These are phyloP conservation scores for Cryptotis parvus DNA, from an alignment of 2,113 vertebrate genomes.

Conservation along the genomic window DNA sequence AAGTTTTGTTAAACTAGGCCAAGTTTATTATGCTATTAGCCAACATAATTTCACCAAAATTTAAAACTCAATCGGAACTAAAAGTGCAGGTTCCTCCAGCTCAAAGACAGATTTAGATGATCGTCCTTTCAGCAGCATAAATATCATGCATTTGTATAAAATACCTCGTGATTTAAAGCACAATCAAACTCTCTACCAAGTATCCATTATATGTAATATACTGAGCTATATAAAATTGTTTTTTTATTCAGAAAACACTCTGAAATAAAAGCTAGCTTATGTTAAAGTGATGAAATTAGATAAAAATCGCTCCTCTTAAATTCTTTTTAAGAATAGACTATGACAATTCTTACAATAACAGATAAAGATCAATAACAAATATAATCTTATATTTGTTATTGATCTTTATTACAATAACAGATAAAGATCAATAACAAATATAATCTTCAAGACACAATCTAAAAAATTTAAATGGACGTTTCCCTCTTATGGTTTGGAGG, in stretches of 20 bases:
- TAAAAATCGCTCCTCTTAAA: not conserved
- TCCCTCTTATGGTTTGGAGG: too few species aligned
- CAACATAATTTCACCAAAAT: conserved; percentile 26
- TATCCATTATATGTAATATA: conserved; percentile 10
- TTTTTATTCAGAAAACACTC: conserved; percentile 30
- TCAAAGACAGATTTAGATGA: not conserved
- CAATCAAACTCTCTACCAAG: conserved; percentile 52
- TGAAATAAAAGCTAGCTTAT: conserved; percentile 51
- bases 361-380: not conserved
- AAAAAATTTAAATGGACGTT: conserved; percentile 39
- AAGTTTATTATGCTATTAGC: not conserved
- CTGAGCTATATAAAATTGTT: not conserved
- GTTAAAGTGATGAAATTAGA: not conserved
- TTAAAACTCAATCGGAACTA: not conserved
- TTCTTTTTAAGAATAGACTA: too few species aligned
- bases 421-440: not conserved
- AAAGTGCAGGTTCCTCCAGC: conserved; percentile 14
- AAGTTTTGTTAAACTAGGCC: not conserved
- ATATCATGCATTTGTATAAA: conserved; percentile 37
- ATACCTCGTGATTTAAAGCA: conserved; percentile 33
- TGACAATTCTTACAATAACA: not conserved
- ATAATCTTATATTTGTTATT: too few species aligned
- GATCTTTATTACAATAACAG: too few species aligned
- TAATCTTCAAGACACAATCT: not conserved
- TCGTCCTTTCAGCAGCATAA: conserved; percentile 37